Conservation (phyloP, 2,888 invertebrate species). For the Lapara coniferarum region DNA sequence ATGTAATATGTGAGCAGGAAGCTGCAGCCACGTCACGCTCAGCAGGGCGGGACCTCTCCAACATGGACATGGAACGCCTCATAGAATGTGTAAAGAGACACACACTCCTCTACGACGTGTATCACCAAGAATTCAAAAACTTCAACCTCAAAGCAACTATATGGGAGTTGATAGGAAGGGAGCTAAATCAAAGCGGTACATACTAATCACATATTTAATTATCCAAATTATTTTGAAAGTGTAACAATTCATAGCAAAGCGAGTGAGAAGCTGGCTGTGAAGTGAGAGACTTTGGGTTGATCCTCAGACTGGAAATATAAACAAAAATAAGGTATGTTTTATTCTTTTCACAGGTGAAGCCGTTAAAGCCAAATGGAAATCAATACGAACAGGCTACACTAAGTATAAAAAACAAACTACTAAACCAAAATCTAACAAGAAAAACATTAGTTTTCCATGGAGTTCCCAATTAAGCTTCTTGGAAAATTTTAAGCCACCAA, state of each 20-base stretch:
- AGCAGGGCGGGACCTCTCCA: too few relatives aligned
- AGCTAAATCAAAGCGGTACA: constrained; percentile 42
- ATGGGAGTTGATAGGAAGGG: constrained; percentile 40
- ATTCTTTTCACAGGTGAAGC: constrained; percentile 16
- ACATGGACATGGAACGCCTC: constrained; percentile 37
- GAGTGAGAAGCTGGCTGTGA: too few relatives aligned
- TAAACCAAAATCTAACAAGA: neutral
- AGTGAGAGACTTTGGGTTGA: too few relatives aligned
- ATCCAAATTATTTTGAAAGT: too few relatives aligned
- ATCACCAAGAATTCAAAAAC: constrained; percentile 42
- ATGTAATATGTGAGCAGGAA: too few relatives aligned
- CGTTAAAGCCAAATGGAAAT: constrained; percentile 27
- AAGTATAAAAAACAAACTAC: constrained; percentile 27
- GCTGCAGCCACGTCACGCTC: too few relatives aligned
- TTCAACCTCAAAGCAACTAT: constrained; percentile 36
- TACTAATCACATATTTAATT: constrained; percentile 12
- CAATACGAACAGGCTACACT: constrained; percentile 25
- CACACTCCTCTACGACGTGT: constrained; percentile 38
- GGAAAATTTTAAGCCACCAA: neutral
- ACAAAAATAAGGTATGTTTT: neutral
- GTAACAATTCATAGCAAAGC: too few relatives aligned
- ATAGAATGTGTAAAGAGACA: constrained; percentile 39
- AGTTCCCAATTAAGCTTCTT: constrained; percentile 1
- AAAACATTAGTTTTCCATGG: neutral
- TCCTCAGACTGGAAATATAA: neutral